Conservation (phyloP, 2,888 invertebrate genomes). For the Coenonympha glycerion region DNA sequence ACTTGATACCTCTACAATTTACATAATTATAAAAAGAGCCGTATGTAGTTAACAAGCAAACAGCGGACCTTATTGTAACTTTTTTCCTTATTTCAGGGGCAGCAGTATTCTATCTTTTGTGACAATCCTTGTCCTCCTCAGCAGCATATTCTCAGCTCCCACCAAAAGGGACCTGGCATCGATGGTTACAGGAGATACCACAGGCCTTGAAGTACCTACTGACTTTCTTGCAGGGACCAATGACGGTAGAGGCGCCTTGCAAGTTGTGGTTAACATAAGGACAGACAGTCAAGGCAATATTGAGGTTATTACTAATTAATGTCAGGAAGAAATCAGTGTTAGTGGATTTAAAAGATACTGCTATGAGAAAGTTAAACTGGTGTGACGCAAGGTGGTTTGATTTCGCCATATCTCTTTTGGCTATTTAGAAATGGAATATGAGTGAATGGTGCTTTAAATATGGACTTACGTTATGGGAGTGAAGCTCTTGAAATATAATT, state of each 20-base stretch:
- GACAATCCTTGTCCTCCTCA: conserved; percentile 35
- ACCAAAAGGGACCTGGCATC: conserved; percentile 36
- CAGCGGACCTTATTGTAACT: too few relatives aligned
- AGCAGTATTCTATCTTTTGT: conserved; percentile 37
- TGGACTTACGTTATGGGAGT: too few relatives aligned
- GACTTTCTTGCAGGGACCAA: conserved; percentile 53
- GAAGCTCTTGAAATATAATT: too few relatives aligned
- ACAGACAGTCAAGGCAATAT: conserved; percentile 66
- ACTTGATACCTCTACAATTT: too few relatives aligned
- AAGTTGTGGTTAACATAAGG: conserved; percentile 61
- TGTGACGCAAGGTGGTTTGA: background rate
- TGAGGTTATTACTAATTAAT: conserved; percentile 57
- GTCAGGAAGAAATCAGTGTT: background rate
- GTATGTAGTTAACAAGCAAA: too few relatives aligned
- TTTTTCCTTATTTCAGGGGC: conserved; percentile 49
- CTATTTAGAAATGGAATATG: background rate
- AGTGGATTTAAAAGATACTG: background rate
- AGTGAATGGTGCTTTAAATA: too few relatives aligned
- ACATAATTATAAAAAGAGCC: too few relatives aligned
- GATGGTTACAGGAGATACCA: conserved; percentile 54
- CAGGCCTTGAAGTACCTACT: conserved; percentile 58
- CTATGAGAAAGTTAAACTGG: background rate
- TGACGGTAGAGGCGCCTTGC: conserved; percentile 52
- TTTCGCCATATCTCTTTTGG: background rate
- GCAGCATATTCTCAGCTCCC: conserved; percentile 44